These are phyloP conservation scores for Gambusia holbrooki DNA, from an alignment of 2,113 vertebrate genomes.

Conservation along the genomic window DNA sequence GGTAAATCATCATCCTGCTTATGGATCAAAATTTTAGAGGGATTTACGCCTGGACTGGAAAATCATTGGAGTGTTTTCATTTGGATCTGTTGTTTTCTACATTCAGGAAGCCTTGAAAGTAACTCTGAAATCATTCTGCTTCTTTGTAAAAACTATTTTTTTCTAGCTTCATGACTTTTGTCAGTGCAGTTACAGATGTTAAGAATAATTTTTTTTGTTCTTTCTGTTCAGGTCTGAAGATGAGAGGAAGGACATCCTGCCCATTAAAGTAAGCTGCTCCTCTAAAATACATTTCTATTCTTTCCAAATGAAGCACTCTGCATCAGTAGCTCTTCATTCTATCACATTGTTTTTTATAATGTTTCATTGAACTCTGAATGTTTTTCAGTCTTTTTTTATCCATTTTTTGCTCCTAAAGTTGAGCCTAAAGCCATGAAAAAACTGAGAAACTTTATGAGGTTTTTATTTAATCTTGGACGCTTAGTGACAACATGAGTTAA, in stretches of 20 bases:
- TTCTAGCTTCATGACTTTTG: not conserved
- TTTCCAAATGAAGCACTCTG: no score
- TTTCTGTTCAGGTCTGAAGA: slow-evolving; percentile 71
- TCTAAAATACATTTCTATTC: no score
- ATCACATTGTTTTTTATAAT: not conserved
- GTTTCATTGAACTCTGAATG: no score
- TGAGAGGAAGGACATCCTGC: slow-evolving; percentile 19
- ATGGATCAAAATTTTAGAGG: not conserved
- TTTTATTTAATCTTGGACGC: no score
- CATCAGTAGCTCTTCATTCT: not conserved
- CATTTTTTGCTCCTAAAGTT: no score
- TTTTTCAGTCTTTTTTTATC: not conserved
- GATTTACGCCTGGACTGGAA: not conserved
- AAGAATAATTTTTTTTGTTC: not conserved
- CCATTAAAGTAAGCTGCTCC: slow-evolving; percentile 64
- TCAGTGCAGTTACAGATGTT: not conserved
- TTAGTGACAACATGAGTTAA: no score
- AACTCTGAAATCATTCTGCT: no score
- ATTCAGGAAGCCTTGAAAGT: no score
- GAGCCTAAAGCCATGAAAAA: no score
- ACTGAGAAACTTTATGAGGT: no score
- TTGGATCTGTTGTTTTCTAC: not conserved
- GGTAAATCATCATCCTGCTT: slow-evolving; percentile 64
- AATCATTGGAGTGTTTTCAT: not conserved
- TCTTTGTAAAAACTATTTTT: not conserved